These are phyloP conservation scores for Gastrophryne carolinensis DNA, from an alignment of 2,797 vertebrate genomes.

Conservation along the genomic window DNA sequence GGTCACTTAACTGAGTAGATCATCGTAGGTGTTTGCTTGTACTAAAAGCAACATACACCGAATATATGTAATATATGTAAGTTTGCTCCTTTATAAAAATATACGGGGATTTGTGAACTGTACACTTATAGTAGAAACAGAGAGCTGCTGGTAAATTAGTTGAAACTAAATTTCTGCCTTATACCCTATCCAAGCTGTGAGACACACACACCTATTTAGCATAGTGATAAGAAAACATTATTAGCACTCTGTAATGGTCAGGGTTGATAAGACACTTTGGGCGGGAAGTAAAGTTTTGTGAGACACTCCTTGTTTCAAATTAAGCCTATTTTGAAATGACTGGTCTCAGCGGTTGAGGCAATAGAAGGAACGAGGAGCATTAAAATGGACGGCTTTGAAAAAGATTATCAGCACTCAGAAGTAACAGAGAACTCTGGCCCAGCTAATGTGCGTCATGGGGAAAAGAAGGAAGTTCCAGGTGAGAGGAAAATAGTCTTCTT, in stretches of 20 bases:
- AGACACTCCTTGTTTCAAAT: slow-evolving; percentile 54
- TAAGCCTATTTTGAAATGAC: slow-evolving; percentile 54
- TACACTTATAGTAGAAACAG: too few species aligned
- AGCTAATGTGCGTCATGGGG: background rate
- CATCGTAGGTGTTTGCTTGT: too few species aligned
- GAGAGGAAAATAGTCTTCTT: too few species aligned
- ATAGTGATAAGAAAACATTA: slow-evolving; percentile 81
- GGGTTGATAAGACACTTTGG: slow-evolving; percentile 83
- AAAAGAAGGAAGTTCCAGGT: slow-evolving; percentile 58
- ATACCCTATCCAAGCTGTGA: background rate
- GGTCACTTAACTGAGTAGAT: too few species aligned
- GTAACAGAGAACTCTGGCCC: background rate
- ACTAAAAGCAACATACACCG: too few species aligned
- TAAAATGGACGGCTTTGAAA: slow-evolving; percentile 74
- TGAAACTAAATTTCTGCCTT: background rate
- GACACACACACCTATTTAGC: slow-evolving; percentile 73
- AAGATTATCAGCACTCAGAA: slow-evolving; percentile 57
- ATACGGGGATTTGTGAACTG: too few species aligned
- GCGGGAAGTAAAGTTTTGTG: slow-evolving; percentile 69
- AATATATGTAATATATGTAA: too few species aligned
- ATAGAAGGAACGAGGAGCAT: slow-evolving; percentile 28
- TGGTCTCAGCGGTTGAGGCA: slow-evolving; percentile 45
- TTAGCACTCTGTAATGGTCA: slow-evolving; percentile 75
- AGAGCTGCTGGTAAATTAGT: too few species aligned
- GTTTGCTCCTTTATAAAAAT: too few species aligned